Evolutionary conservation across 2,113 vertebrate species (phyloP), one percentile per base, ranked within the genome.

Genomic region (Rhagologus leucostigma): DNA sequence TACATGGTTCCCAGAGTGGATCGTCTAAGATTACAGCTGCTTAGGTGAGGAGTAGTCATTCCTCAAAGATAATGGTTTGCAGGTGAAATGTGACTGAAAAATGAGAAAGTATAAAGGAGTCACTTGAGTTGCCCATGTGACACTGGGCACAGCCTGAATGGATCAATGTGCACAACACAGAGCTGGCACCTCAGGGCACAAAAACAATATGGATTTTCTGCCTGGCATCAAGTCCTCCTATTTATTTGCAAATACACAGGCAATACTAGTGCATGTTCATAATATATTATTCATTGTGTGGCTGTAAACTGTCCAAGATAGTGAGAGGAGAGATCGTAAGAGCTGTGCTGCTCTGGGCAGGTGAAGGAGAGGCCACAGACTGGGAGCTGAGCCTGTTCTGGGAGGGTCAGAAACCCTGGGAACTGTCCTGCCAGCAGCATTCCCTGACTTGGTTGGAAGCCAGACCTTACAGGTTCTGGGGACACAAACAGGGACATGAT

Each of bases 301-400:
- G 35, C 76, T 89, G 57, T 35, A 83, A 80, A 44, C 35, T 42
- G 55, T 60, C 50, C 0, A 1, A 71, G 46, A 9, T 0, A 18
- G 19, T 29, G 16, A 64, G 32, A 59, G n/a, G 4, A 57, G 39
- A 29, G 17, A 13, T 3, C 0, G 0, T 6, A 56, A 42, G 62
- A 71, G 27, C 84, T 60, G 44, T 1, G 4, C 63, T 64, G 57
- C 41, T 73, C 30, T 13, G 57, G 29, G 47, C 39, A 27, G 19
- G n/a, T 37, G 63, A 57, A 33, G 22, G 50, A 26, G 41, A 33
- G 3, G 53, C 42, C 16, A 7, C 35, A 26, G 42, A 6, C 19
- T 1, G 1, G 57, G 41, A 78, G 69, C 77, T 87, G 81, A 83
- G 76, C 32, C 75, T 35, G n/a, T 6, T 21, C 9, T 19, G 0